phyloP scores from a whole-genome alignment of 1,140 invertebrate genomes.

The Penaeus vannamei region DNA sequence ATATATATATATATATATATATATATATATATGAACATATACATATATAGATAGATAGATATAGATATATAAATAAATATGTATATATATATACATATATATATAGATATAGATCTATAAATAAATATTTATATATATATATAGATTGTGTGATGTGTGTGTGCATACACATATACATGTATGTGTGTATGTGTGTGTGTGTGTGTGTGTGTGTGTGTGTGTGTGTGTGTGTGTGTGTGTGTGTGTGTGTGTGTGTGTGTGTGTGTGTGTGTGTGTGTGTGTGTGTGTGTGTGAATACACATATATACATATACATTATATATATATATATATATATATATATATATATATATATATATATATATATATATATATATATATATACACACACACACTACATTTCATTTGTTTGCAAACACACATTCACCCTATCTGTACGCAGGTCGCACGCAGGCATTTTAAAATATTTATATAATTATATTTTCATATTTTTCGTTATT shows the following conservation, averaged over 20 bases:
- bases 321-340: slow-evolving; percentile 41
- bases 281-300: slow-evolving; percentile 41
- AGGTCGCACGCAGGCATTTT: no score
- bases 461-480: no score
- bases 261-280: slow-evolving; percentile 36
- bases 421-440: no score
- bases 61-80: slow-evolving; percentile 32
- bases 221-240: slow-evolving; percentile 23
- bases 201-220: slow-evolving; percentile 23
- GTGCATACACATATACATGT: slow-evolving; percentile 36
- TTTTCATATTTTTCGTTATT: no score
- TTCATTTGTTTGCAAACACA: no score
- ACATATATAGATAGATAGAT: slow-evolving; percentile 26
- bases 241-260: slow-evolving; percentile 29
- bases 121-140: slow-evolving; percentile 30
- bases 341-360: slow-evolving; percentile 41
- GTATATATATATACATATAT: slow-evolving; percentile 51
- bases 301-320: slow-evolving; percentile 41
- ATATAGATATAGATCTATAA: slow-evolving; percentile 40
- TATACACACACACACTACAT: no score
- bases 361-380: neutral
- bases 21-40: neutral
- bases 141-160: slow-evolving; percentile 42
- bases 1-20: neutral
- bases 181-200: slow-evolving; percentile 41